Base-by-base conservation (phyloP, 2,888 invertebrate species). In the Apotomis turbidana region DNA sequence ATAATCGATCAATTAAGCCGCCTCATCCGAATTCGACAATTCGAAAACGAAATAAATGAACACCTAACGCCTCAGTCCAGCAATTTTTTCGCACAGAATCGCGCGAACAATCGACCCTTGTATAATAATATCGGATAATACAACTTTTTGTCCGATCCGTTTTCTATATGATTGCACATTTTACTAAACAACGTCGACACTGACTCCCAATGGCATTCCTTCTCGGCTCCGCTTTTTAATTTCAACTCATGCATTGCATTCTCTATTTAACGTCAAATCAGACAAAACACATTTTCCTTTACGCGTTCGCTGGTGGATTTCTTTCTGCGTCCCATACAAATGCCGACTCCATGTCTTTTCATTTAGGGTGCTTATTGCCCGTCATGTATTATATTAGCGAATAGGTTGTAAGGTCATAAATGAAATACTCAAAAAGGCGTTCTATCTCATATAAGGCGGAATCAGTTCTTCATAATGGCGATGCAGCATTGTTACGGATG, bases 101-200 rank as follows among this genome's bases (percentile, higher is more conserved):
- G 80, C 83, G 83, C 84, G 83, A 84, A 87, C 86, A 88, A 85
- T 87, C 85, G 83, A 78, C 76, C 81, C 81, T 81, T 80, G 81
- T 85, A 82, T 83, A 81, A 84, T 86, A 85, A 85, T 86, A 87
- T 84, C 81, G 81, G 84, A 85, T 86, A 88, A 87, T 86, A 84
- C 82, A 81, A 80, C 83, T 87, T 88, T 89, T 87, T 87, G 84
- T 83, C 79, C 76, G 78, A 81, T 83, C 79, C 81, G 81, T 85
- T 87, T 89, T 90, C 90, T 89, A 84, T 90, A 87, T 85, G 87
- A 89, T 87, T 90, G 89, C 91, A 89, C 89, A 90, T 88, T 90
- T 89, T 83, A 86, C 89, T 88, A 90, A 90, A 88, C 89, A 89
- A 85, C 85, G 77, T 77, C 79, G 76, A 77, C 80, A 78, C 77